Evolutionary conservation across 2,888 invertebrate genomes (phyloP).

Genomic region (Drosophila tanythrix): DNA sequence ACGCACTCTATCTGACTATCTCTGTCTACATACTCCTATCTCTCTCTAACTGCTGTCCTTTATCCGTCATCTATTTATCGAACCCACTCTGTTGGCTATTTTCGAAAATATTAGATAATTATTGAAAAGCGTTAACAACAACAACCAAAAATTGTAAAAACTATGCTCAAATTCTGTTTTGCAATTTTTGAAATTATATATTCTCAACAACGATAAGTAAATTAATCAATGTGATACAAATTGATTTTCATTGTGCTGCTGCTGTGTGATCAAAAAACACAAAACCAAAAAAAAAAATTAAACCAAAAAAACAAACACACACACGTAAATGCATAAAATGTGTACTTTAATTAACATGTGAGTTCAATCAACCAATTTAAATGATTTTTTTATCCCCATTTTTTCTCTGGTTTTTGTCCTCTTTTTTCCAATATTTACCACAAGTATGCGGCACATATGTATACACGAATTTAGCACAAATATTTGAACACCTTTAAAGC

Average conservation of each 20-base stretch:
- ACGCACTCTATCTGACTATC: conserved; percentile 53
- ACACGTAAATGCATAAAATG: conserved; percentile 60
- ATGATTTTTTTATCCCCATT: conserved; percentile 50
- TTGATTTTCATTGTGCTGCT: conserved; percentile 74
- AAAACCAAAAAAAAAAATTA: conserved; percentile 15
- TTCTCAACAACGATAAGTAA: conserved; percentile 41
- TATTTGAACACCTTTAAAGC: conserved; percentile 18
- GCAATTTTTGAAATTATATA: conserved; percentile 45
- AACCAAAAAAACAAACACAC: conserved; percentile 11
- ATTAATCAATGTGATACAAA: conserved; percentile 75
- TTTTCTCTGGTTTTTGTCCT: conserved; percentile 1
- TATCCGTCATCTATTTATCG: conserved; percentile 16
- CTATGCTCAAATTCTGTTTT: conserved; percentile 49
- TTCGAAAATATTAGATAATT: conserved; percentile 19
- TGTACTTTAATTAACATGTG: conserved; percentile 74
- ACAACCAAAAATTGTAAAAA: conserved; percentile 17
- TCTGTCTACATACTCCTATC: conserved; percentile 27
- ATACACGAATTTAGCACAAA: conserved; percentile 5
- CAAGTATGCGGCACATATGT: conserved; percentile 3
- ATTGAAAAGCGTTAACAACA: conserved; percentile 22
- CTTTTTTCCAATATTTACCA: conserved; percentile 14
- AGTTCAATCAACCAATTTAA: conserved; percentile 64
- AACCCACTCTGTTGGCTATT: conserved; percentile 35
- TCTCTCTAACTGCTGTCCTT: conserved; percentile 13
- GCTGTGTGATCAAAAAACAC: conserved; percentile 46